Evolutionary conservation across 2,797 vertebrate genomes (phyloP), one percentile per base, ranked within the genome.

Genomic region (Lycodopsis pacificus): DNA sequence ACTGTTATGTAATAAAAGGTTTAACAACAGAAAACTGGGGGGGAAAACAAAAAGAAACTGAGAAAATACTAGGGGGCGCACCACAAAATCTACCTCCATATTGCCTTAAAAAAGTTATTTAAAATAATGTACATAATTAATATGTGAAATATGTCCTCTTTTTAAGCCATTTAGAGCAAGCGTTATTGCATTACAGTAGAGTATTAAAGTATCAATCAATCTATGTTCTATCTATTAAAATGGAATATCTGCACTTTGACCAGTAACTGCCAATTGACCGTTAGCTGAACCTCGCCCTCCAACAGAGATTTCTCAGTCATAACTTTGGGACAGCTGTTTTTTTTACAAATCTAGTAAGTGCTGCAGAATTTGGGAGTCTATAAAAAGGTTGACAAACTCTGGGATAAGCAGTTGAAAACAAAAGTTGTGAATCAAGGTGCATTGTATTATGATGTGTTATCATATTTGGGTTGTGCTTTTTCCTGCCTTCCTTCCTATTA

Each of bases 401-500:
- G 27, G 27, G 27, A 27, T 27, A 27, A 27, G 27, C 27, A 27
- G 27, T 27, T 27, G 27, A 27, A 27, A 27, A 27, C 27, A 27
- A 27, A 27, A 27, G 5, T 7, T 49, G 15, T 22, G 20, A 65
- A 11, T 64, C 1, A 68, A 57, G 46, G 5, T 38, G 53, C 19
- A 19, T 6, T n/a, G 17, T 32, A 34, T 25, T 0, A n/a, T 5
- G 11, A 58, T 13, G 19, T 46, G 20, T 13, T 59, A 20, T 42
- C 36, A 42, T 42, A n/a, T 68, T 59, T 64, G 20, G 56, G 63
- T 72, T 5, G 38, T 76, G 32, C 42, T 65, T 63, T 65, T 65
- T 36, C 30, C 54, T 51, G 32, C 44, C 20, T 69, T 48, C 15
- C 10, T 66, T 36, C 54, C 27, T 27, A 51, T 71, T 30, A 66